Conservation (phyloP, 1,140 invertebrate species). For the Harpegnathos saltator region DNA sequence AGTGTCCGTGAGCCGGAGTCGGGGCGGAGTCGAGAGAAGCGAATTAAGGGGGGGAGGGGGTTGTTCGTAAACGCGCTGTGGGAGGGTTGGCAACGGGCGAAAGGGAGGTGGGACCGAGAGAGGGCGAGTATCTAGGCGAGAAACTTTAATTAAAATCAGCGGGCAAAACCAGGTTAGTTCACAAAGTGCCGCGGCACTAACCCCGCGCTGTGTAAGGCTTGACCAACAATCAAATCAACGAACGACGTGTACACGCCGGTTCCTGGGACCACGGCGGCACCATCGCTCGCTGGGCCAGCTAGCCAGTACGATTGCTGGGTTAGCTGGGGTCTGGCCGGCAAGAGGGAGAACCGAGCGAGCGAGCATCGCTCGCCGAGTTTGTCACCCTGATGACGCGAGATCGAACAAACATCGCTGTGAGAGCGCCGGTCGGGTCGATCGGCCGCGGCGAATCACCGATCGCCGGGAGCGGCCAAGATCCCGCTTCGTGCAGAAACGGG, state of each 20-base stretch:
- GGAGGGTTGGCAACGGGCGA: constrained; percentile 42
- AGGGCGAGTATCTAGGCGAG: constrained; percentile 82
- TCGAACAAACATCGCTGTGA: neutral
- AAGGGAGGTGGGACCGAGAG: constrained; percentile 6
- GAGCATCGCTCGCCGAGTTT: constrained; percentile 10
- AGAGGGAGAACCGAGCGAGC: constrained; percentile 20
- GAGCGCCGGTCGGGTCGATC: constrained; percentile 18
- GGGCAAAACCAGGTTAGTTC: constrained; percentile 84
- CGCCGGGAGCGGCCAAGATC: neutral
- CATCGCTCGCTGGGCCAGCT: too few species aligned
- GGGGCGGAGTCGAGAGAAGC: constrained; percentile 57
- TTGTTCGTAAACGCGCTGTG: constrained; percentile 58
- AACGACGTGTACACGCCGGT: constrained; percentile 67
- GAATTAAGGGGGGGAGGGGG: constrained; percentile 59
- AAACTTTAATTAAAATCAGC: constrained; percentile 86
- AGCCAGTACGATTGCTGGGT: neutral
- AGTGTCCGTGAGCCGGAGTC: constrained; percentile 45
- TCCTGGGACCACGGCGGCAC: constrained; percentile 57
- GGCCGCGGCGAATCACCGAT: neutral
- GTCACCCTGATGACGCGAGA: constrained; percentile 57
- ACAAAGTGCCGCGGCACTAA: constrained; percentile 85
- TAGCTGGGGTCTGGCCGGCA: too few species aligned
- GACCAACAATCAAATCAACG: too few species aligned
- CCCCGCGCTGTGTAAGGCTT: too few species aligned
- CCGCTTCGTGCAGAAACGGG: neutral